Conservation (phyloP, 1,140 invertebrate species). For the Odontomachus brunneus region DNA sequence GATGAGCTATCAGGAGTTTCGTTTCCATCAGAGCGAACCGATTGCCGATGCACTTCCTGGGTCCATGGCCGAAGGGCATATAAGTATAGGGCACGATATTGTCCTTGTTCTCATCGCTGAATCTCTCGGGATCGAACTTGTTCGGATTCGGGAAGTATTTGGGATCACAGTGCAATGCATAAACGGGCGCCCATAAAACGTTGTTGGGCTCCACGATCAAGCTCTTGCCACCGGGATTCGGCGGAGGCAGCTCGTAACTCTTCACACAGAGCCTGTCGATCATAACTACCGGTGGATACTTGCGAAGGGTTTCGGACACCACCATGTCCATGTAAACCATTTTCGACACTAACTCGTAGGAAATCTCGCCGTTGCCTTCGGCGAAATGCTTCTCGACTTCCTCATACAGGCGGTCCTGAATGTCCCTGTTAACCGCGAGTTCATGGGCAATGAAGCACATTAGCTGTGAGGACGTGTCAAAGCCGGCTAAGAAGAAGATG, state of each 20-base stretch:
- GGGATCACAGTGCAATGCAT: slow-evolving; percentile 74
- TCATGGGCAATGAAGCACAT: no score
- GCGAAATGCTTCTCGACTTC: no score
- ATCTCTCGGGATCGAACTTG: slow-evolving; percentile 76
- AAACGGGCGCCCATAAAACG: slow-evolving; percentile 73
- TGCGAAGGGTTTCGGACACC: slow-evolving; percentile 85
- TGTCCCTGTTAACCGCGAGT: not conserved
- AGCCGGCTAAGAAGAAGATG: no score
- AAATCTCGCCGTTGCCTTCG: no score
- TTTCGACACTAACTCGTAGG: slow-evolving; percentile 33
- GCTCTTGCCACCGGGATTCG: not conserved
- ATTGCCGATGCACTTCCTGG: no score
- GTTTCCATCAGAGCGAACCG: no score
- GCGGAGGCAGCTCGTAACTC: no score
- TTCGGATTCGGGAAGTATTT: slow-evolving; percentile 80
- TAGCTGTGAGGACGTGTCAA: slow-evolving; percentile 79
- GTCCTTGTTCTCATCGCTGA: slow-evolving; percentile 73
- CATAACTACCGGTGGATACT: slow-evolving; percentile 82
- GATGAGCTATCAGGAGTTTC: no score
- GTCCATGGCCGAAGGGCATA: slow-evolving; percentile 85
- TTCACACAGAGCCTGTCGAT: no score
- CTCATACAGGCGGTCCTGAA: slow-evolving; percentile 59
- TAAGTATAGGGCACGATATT: slow-evolving; percentile 81
- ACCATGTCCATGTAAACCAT: slow-evolving; percentile 79
- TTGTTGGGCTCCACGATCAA: slow-evolving; percentile 27